Conservation (phyloP, 2,797 vertebrate species). For the Denticeps clupeoides region DNA sequence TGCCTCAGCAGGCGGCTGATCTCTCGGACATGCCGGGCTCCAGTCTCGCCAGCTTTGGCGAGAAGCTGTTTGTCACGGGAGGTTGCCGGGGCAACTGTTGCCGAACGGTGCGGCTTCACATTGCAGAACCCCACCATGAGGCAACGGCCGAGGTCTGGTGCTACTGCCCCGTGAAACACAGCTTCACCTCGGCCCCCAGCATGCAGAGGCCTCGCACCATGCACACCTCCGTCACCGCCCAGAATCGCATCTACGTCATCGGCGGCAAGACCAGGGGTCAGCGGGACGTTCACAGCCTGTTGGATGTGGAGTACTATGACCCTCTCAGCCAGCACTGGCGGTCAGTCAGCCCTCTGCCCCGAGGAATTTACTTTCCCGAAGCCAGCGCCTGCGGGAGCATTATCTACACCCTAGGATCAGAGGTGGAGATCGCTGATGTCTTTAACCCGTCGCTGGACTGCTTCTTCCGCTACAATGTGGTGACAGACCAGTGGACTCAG, state of each 20-base stretch:
- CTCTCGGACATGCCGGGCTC: slow-evolving; percentile 81
- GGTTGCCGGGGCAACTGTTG: slow-evolving; percentile 83
- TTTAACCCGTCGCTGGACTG: slow-evolving; percentile 94
- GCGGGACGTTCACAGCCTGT: slow-evolving; percentile 61
- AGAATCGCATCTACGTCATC: slow-evolving; percentile 79
- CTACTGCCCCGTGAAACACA: slow-evolving; percentile 77
- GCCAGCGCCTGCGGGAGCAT: slow-evolving; percentile 74
- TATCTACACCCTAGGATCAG: slow-evolving; percentile 88
- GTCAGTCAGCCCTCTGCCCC: slow-evolving; percentile 75
- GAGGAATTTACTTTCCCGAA: slow-evolving; percentile 87
- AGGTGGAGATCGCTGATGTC: slow-evolving; percentile 82
- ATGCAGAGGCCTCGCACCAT: slow-evolving; percentile 88
- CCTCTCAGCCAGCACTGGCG: slow-evolving; percentile 76
- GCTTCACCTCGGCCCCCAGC: slow-evolving; percentile 60
- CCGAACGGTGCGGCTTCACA: slow-evolving; percentile 76
- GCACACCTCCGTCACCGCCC: slow-evolving; percentile 76
- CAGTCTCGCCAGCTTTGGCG: slow-evolving; percentile 75
- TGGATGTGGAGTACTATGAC: slow-evolving; percentile 85
- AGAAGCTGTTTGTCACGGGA: slow-evolving; percentile 90
- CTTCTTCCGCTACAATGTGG: slow-evolving; percentile 81
- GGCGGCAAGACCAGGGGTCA: slow-evolving; percentile 78
- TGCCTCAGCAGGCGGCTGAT: slow-evolving; percentile 45
- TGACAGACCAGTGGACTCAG: slow-evolving; percentile 84
- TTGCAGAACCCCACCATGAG: slow-evolving; percentile 74
- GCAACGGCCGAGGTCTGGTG: slow-evolving; percentile 88